Conservation (phyloP, 1,140 invertebrate genomes). For the Metopolophium dirhodum region DNA sequence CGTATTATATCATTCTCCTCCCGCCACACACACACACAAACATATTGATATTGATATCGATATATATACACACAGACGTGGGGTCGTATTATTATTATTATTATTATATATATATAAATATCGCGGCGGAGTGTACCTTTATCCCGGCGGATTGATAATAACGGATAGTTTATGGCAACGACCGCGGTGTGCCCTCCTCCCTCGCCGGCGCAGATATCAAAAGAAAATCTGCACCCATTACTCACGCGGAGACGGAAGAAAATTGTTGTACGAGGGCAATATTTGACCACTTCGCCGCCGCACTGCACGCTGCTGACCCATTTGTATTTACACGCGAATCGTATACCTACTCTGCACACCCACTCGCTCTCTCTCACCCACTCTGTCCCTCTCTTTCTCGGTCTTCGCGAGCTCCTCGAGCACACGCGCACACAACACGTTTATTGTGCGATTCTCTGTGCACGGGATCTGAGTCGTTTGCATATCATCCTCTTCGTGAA, state of each 20-base stretch:
- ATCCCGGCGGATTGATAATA: slow-evolving; percentile 53
- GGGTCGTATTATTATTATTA: neutral
- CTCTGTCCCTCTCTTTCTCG: neutral
- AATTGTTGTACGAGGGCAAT: slow-evolving; percentile 23
- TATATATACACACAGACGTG: neutral
- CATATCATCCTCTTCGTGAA: neutral
- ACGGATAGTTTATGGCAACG: slow-evolving; percentile 52
- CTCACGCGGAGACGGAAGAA: slow-evolving; percentile 37
- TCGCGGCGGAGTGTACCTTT: neutral
- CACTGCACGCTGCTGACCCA: slow-evolving; percentile 6
- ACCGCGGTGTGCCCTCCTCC: neutral
- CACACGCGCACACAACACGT: neutral
- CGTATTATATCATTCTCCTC: slow-evolving; percentile 1
- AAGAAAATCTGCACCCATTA: slow-evolving; percentile 50
- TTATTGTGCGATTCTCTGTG: neutral
- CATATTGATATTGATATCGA: slow-evolving; percentile 16
- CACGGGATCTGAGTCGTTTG: neutral
- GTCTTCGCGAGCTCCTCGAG: no score
- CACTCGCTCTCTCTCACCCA: no score
- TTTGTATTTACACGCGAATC: slow-evolving; percentile 24
- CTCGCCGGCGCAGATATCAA: slow-evolving; percentile 19
- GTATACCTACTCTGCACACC: neutral
- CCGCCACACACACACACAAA: neutral
- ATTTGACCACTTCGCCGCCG: slow-evolving; percentile 38
- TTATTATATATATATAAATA: slow-evolving; percentile 13